phyloP scores from a whole-genome alignment of 2,797 vertebrate genomes.

The Sebastes steindachneri region DNA sequence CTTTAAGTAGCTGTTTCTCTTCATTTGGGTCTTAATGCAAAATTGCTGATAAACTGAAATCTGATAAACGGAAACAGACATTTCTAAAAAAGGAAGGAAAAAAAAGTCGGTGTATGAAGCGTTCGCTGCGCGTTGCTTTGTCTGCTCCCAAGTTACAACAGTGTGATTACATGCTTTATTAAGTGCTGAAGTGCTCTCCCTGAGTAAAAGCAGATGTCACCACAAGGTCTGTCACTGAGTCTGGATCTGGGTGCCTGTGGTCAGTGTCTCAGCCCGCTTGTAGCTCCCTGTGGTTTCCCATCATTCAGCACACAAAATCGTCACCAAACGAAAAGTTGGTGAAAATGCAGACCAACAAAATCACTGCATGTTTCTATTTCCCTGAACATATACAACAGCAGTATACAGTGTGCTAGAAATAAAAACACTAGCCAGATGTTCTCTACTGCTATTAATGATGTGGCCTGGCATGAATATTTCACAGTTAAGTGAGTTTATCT shows the following conservation, averaged over 20 bases:
- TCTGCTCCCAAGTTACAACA: constrained; percentile 74
- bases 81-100: constrained; percentile 23
- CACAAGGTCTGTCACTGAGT: constrained; percentile 78
- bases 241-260: constrained; percentile 75
- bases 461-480: background rate
- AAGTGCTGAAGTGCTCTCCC: constrained; percentile 79
- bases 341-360: constrained; percentile 5
- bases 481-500: background rate
- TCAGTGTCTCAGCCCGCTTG: constrained; percentile 69
- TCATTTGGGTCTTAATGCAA: constrained; percentile 56
- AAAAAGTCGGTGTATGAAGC: constrained; percentile 18
- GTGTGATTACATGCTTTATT: constrained; percentile 84
- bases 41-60: constrained; percentile 62
- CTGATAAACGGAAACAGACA: constrained; percentile 66
- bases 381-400: constrained; percentile 6
- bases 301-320: constrained; percentile 51
- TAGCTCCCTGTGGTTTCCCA: constrained; percentile 59
- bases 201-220: constrained; percentile 86
- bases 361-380: constrained; percentile 28
- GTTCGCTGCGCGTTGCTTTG: constrained; percentile 50
- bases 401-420: background rate
- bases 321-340: constrained; percentile 69
- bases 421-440: background rate
- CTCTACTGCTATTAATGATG: background rate
- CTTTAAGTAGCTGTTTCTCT: constrained; percentile 57